Evolutionary conservation across 1,140 invertebrate genomes (phyloP).

Genomic region (Diabrotica undecimpunctata): DNA sequence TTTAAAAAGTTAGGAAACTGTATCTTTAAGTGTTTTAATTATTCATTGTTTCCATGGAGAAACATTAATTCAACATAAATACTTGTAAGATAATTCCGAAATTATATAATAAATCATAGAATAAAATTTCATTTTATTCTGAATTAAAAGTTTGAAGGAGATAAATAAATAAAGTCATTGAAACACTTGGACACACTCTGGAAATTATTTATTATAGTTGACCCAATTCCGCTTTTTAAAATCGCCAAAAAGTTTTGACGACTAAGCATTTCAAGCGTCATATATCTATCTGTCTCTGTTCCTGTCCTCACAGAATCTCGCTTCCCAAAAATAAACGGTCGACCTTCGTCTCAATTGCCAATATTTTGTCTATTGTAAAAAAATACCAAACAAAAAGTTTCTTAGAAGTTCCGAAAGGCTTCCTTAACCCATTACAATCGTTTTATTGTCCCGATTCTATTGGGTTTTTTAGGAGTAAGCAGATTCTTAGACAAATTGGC

Average conservation of each 20-base stretch:
- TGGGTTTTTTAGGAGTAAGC: conserved; percentile 20
- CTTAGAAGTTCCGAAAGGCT: conserved; percentile 3
- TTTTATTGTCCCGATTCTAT: conserved; percentile 28
- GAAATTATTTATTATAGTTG: not conserved
- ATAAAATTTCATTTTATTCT: too few relatives aligned
- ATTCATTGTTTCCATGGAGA: too few relatives aligned
- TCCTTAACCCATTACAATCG: conserved; percentile 17
- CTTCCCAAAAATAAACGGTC: conserved; percentile 6
- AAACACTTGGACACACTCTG: too few relatives aligned
- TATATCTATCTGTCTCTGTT: not conserved
- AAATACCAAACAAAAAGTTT: conserved; percentile 17
- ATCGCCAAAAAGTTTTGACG: not conserved
- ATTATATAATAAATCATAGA: too few relatives aligned
- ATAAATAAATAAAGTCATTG: too few relatives aligned
- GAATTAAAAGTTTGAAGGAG: too few relatives aligned
- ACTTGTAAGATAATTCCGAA: too few relatives aligned
- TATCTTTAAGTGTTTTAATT: too few relatives aligned
- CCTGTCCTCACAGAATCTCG: conserved; percentile 3
- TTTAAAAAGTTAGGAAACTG: too few relatives aligned
- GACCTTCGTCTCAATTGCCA: conserved; percentile 17
- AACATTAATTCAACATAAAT: too few relatives aligned
- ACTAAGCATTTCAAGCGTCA: too few relatives aligned
- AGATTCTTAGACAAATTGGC: conserved; percentile 15
- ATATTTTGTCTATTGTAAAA: conserved; percentile 23
- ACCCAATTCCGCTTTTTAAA: conserved; percentile 3